phyloP scores from a whole-genome alignment of 2,797 vertebrate genomes.

The Furcifer pardalis region DNA sequence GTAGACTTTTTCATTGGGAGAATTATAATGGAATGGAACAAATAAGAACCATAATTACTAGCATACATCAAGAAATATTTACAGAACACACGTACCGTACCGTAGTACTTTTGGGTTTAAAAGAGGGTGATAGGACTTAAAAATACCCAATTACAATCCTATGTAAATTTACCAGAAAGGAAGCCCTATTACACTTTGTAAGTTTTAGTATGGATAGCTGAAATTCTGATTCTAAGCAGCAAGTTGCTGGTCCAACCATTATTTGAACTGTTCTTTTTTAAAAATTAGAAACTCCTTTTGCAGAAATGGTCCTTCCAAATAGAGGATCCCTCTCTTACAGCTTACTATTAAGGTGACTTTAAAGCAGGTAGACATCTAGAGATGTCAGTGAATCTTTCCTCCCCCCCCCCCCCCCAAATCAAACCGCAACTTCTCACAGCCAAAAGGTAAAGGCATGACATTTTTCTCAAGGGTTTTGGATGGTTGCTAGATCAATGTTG shows the following conservation, averaged over 20 bases:
- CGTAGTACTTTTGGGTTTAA: no score
- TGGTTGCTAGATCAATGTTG: neutral
- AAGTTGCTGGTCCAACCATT: neutral
- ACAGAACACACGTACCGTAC: neutral
- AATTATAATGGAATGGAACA: neutral
- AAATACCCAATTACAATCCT: neutral
- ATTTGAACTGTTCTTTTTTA: neutral
- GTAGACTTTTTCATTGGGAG: neutral
- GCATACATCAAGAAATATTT: neutral
- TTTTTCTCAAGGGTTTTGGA: neutral
- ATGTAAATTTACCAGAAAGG: neutral
- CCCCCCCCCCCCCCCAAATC: no score
- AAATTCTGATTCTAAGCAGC: neutral
- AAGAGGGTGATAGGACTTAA: neutral
- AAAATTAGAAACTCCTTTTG: no score
- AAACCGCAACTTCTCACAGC: neutral
- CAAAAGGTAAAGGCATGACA: neutral
- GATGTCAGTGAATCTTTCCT: neutral
- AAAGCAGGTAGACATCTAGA: neutral
- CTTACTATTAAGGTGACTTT: neutral
- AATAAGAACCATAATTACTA: neutral
- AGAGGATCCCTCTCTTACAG: neutral
- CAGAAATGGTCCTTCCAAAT: neutral
- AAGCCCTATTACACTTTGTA: neutral
- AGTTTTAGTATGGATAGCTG: neutral